Evolutionary conservation across 2,888 invertebrate genomes (phyloP).

Genomic region (Norana najaformis): DNA sequence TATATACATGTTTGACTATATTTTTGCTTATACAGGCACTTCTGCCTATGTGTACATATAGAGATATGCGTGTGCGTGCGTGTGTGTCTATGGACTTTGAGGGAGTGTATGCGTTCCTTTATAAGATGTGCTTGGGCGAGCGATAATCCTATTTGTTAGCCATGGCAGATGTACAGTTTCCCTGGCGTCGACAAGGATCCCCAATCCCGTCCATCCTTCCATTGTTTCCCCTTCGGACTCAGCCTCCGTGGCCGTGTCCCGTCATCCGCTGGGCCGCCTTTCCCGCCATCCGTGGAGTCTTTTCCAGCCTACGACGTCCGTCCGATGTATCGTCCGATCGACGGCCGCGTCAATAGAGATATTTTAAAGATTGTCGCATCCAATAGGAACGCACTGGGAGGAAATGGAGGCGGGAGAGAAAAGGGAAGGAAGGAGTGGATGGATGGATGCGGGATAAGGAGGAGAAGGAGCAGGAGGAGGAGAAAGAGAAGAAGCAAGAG

Average conservation of each 20-base stretch:
- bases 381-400: not conserved
- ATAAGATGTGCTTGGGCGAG: not conserved
- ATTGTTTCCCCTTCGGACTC: conserved; percentile 7
- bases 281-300: not conserved
- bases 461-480: no score
- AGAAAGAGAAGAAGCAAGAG: no score
- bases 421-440: not conserved
- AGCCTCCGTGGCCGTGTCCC: not conserved
- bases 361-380: conserved; percentile 13
- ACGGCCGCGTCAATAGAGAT: not conserved
- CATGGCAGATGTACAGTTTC: not conserved
- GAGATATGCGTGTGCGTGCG: not conserved
- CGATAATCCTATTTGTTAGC: not conserved
- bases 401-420: not conserved
- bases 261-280: not conserved
- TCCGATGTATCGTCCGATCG: not conserved
- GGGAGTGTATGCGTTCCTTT: not conserved
- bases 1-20: no score
- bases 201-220: conserved; percentile 5
- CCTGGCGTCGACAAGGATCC: not conserved
- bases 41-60: not conserved
- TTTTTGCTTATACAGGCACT: no score
- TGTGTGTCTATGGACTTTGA: not conserved
- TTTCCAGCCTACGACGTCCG: not conserved
- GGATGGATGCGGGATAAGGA: not conserved